Base-by-base conservation (phyloP, 2,888 invertebrate species). In the Cyaniris semiargus region DNA sequence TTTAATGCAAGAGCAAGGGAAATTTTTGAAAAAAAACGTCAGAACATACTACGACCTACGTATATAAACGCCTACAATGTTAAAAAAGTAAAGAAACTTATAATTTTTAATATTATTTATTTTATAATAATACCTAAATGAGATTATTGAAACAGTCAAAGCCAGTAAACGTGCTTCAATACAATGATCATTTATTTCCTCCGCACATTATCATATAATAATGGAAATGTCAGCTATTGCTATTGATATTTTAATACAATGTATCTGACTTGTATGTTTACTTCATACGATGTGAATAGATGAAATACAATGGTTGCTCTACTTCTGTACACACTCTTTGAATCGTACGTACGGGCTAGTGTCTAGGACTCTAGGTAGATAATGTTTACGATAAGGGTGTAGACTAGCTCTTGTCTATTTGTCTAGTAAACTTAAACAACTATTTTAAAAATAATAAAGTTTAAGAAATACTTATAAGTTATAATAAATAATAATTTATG, bases 181-280 rank as follows among this genome's bases (percentile, higher is more conserved):
- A 27, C 66, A 18, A 21, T 72, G 34, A 71, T 21, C 23, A 72
- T 44, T 21, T 72, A 72, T 44, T 72, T 72, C 44, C 44, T 27
- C 66, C 27, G 23, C 21, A 72, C 21, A 72, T 72, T 72, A 72
- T 38, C 72, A 72, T 72, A 44, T n/a, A 72, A 23, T 72, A 72
- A 72, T 72, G 72, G 44, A 72, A 38, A 38, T 21, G 72, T 72
- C 72, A 72, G 72, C 21, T 44, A 8, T 18, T 34, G 71, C 10
- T 71, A 72, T 72, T 48, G 72, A 44, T 72, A 72, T 72, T 72
- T 34, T 44, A 72, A 38, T 72, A 72, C 72, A 72, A 38, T 72
- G 72, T 72, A 38, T 71, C n/a, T 34, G 71, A 13, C 44, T 48
- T 15, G 44, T 27, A 18, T 21, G 72, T 72, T 72, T 48, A 72